Percentiles rank a stretch among this genome's conserved stretches.
These are phyloP conservation scores for Pollenia griseotomentosa DNA, from an alignment of 2,888 invertebrate species.

Conservation along the genomic window DNA sequence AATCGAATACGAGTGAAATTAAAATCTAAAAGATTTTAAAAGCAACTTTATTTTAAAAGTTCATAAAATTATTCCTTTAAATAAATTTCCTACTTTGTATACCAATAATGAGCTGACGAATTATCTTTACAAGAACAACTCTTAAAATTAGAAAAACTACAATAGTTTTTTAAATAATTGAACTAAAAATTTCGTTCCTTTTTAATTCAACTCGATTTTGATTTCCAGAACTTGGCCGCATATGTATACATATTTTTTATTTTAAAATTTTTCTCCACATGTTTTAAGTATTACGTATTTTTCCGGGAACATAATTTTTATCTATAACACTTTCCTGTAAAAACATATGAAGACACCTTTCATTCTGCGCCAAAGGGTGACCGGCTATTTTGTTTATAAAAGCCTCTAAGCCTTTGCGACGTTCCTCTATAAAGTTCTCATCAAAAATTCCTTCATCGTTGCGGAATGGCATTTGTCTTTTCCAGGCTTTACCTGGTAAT, in stretches of 20 bases:
- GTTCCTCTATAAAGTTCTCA: slow-evolving; percentile 99
- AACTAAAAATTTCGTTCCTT: too few relatives aligned
- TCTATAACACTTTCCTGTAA: slow-evolving; percentile 98
- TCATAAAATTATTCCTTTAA: too few relatives aligned
- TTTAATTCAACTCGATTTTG: too few relatives aligned
- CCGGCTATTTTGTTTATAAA: slow-evolving; percentile 99
- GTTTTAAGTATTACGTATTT: slow-evolving; percentile 96
- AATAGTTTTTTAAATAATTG: too few relatives aligned
- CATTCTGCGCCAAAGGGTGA: slow-evolving; percentile 99
- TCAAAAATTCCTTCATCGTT: slow-evolving; percentile 99
- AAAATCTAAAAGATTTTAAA: too few relatives aligned
- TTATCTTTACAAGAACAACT: too few relatives aligned
- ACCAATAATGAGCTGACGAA: too few relatives aligned
- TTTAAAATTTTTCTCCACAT: neutral
- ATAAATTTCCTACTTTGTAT: too few relatives aligned
- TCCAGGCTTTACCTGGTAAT: slow-evolving; percentile 99
- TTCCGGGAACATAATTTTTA: slow-evolving; percentile 99
- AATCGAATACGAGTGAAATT: too few relatives aligned
- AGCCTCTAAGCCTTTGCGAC: slow-evolving; percentile 98
- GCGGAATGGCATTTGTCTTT: slow-evolving; percentile 98
- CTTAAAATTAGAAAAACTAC: too few relatives aligned
- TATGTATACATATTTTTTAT: slow-evolving; percentile 11
- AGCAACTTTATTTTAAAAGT: too few relatives aligned
- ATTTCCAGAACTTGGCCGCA: neutral
- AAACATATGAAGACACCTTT: slow-evolving; percentile 99